Conservation (phyloP, 2,113 vertebrate species). For the Barnardius zonarius region DNA sequence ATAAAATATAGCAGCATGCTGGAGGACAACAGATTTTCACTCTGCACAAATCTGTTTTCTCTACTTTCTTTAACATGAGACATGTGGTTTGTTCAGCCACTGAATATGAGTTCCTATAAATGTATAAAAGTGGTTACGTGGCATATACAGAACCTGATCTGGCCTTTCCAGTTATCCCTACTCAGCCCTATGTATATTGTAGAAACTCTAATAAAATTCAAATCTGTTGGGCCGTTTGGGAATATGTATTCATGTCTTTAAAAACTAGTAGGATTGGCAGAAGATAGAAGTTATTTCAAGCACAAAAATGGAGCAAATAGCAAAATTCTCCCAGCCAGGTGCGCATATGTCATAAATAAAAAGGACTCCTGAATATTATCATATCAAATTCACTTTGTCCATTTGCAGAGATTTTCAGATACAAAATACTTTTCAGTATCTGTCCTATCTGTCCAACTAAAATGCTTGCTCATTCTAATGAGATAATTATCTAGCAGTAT, state of each 20-base stretch:
- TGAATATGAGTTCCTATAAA: not conserved
- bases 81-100: not conserved
- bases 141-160: not conserved
- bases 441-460: not conserved
- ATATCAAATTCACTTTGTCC: not conserved
- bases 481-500: not conserved
- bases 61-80: not conserved
- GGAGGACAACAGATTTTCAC: not conserved
- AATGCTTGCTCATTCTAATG: not conserved
- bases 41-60: not conserved
- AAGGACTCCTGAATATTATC: not conserved
- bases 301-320: not conserved
- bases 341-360: not conserved
- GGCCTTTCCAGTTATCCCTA: not conserved
- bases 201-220: not conserved
- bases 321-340: not conserved
- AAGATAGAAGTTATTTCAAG: not conserved
- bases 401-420: not conserved
- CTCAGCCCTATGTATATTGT: not conserved
- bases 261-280: not conserved
- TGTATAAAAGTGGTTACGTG: not conserved
- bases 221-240: not conserved
- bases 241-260: not conserved
- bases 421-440: not conserved
- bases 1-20: not conserved